phyloP scores from a whole-genome alignment of 53 echinoderm and acorn worm species.

The Pentamera pediparva region DNA sequence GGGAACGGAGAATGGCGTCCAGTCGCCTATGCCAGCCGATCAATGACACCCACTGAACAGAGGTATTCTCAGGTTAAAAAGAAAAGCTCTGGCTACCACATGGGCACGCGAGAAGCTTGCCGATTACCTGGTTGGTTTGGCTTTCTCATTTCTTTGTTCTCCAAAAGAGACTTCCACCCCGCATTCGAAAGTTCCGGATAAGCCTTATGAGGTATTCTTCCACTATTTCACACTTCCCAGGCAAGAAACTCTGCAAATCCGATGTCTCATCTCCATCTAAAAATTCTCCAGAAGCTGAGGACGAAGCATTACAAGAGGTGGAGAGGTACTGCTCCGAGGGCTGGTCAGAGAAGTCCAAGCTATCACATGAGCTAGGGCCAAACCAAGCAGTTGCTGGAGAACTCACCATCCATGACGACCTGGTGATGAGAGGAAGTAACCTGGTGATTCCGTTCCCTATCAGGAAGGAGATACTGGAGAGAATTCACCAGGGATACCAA shows the following conservation, averaged over 20 bases:
- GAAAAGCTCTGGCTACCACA: no score
- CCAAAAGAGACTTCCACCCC: no score
- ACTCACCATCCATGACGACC: constrained; percentile 26
- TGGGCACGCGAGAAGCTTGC: no score
- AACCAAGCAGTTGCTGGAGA: constrained; percentile 32
- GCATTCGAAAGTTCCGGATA: no score
- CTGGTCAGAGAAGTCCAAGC: constrained; percentile 34
- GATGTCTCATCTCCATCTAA: constrained; percentile 57
- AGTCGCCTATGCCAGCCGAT: no score
- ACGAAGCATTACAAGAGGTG: constrained; percentile 29
- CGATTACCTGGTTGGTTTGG: no score
- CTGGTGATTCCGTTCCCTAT: constrained; percentile 48
- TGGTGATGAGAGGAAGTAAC: constrained; percentile 46
- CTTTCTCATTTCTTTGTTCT: no score
- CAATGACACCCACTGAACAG: no score
- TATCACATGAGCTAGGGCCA: background rate
- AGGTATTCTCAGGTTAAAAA: no score
- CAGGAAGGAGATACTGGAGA: constrained; percentile 24
- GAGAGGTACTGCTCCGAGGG: constrained; percentile 30
- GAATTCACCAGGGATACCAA: constrained; percentile 39
- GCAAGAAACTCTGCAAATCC: constrained; percentile 31
- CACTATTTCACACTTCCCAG: constrained; percentile 44
- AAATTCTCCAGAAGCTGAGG: no score
- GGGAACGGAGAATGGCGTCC: no score
- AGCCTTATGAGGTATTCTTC: constrained; percentile 36